Evolutionary conservation across 2,797 vertebrate genomes (phyloP).

Genomic region (Leptatherina wallacei): DNA sequence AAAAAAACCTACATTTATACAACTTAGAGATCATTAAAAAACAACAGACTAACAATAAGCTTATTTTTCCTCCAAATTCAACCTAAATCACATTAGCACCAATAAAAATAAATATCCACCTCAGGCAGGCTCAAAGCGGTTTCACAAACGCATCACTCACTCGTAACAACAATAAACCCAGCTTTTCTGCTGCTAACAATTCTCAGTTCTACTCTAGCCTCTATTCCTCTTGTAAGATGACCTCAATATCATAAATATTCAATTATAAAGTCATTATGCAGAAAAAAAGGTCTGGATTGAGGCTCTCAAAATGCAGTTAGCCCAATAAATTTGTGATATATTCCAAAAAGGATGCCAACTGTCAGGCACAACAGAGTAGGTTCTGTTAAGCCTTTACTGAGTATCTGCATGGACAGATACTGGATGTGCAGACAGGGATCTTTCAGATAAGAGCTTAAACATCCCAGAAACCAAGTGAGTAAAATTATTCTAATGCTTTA

Average conservation of each 20-base stretch:
- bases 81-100: slow-evolving; percentile 2
- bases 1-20: neutral
- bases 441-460: neutral
- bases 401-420: neutral
- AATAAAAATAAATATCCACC: neutral
- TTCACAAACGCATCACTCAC: neutral
- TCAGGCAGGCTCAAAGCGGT: slow-evolving; percentile 5
- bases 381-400: neutral
- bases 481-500: no score
- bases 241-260: neutral
- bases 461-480: neutral
- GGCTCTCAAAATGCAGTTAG: neutral
- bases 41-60: neutral
- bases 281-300: neutral
- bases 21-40: neutral
- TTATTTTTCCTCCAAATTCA: neutral
- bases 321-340: neutral
- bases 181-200: neutral
- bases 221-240: neutral
- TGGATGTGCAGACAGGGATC: neutral
- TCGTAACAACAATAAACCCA: neutral
- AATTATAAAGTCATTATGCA: neutral
- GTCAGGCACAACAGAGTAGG: neutral
- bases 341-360: neutral
- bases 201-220: neutral